Evolutionary conservation across 2,888 invertebrate genomes (phyloP).

Genomic region (Leucophenga montana): DNA sequence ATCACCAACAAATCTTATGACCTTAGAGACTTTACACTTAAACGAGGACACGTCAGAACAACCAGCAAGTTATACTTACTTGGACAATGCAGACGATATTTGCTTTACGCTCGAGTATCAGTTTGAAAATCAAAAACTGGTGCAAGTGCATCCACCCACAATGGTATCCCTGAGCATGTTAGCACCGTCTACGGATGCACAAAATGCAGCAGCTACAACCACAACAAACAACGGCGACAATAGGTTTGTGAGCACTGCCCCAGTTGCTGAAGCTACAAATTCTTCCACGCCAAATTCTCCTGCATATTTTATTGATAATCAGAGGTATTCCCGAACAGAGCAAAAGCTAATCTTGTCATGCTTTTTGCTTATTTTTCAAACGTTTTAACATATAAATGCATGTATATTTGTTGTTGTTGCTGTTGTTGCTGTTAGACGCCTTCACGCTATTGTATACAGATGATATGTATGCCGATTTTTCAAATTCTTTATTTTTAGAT

Average conservation of each 20-base stretch:
- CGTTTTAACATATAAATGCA: neutral
- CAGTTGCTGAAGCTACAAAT: conserved; percentile 17
- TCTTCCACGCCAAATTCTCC: conserved; percentile 42
- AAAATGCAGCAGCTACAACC: conserved; percentile 36
- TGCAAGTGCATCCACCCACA: conserved; percentile 70
- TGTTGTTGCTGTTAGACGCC: neutral
- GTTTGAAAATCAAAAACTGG: conserved; percentile 70
- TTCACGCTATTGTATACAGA: neutral
- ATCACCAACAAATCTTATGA: neutral
- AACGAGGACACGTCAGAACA: conserved; percentile 37
- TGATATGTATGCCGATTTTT: no score
- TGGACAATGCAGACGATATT: conserved; percentile 58
- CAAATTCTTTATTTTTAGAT: conserved; percentile 4
- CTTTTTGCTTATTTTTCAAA: conserved; percentile 21
- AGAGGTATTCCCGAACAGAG: conserved; percentile 27
- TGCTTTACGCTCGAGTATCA: conserved; percentile 71
- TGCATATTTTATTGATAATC: conserved; percentile 54
- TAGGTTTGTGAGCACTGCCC: conserved; percentile 26
- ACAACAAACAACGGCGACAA: conserved; percentile 30
- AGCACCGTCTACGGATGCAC: conserved; percentile 42
- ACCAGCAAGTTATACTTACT: conserved; percentile 25
- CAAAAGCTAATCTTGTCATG: conserved; percentile 19
- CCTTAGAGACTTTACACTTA: conserved; percentile 38
- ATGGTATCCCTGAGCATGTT: conserved; percentile 58
- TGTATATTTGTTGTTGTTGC: neutral